Base-by-base conservation (phyloP, 2,888 invertebrate genomes). In the Torymus tubicola region DNA sequence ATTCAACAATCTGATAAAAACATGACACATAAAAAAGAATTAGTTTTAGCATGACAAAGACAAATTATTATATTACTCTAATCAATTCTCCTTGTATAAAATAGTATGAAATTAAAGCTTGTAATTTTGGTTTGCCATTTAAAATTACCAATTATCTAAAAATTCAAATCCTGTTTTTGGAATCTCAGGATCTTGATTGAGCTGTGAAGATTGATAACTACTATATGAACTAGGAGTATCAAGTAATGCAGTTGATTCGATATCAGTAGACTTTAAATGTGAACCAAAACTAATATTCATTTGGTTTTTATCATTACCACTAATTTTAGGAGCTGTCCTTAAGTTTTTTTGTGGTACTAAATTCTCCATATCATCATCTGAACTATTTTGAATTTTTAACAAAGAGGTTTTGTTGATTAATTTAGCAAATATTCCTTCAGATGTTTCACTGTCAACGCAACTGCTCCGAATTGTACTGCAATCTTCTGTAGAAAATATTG, bases 151-250 rank as follows among this genome's bases (percentile, higher is more conserved):
- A 85, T 93, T 92, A 85, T 93, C 93, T 68, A 93, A 89, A 87
- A 93, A 93, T 85, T 92, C 93, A 85, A 92, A 93, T 68, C 93
- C 93, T 82, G 92, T 92, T 88, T 92, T 93, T 84, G 93, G 93
- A 85, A 93, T 92, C 81, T 88, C 87, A 58, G 88, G 88, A 53
- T 91, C 89, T 75, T 89, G 87, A 86, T 86, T 88, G 2, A 87
- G 83, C 58, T 88, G 87, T 8, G 90, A 88, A 14, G 88, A 89
- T 75, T 89, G 89, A 73, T 88, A 90, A 81, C 89, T 89, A 71
- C 85, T 89, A 79, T 88, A 89, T 53, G 90, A 90, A 78, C 88
- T 89, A 2, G 90, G 89, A n/a, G 90, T 90, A 60, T 90, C 89
- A 69, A 90, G 79, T 24, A 90, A 70, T 18, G 88, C 88, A 2